Base-by-base conservation (phyloP, 64 coral and sea anemone species). In the Montipora efflorescens region DNA sequence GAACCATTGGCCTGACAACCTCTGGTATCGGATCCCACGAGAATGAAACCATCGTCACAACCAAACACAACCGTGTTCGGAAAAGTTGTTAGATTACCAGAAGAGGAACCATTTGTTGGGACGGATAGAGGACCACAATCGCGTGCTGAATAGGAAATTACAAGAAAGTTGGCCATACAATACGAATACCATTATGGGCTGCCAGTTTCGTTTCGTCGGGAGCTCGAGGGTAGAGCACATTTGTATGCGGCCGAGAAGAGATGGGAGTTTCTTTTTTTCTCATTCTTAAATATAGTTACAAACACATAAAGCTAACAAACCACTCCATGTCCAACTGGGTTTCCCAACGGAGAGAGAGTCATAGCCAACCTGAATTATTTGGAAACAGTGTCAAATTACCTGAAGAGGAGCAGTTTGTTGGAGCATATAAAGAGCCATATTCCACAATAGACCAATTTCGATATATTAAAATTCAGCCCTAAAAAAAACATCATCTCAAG, bases 41-140 rank as follows among this genome's bases (percentile, higher is more conserved):
- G 79, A 49, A 61, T 71, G 75, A 92, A 92, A 3, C 80, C 80
- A 14, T 92, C 69, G 48, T 96, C 76, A 88, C 95, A 96, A 8
- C 21, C 57, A 47, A 96, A 91, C 18, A 2, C 0, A 23, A 64
- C 10, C 47, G 1, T 77, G 74, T 78, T 94, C 23, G 67, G 92
- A 82, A 71, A 84, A 11, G 19, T 74, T 87, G 61, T 59, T n/a
- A 21, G 18, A 57, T 50, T 23, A 57, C 49, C 79, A 81, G 16
- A 4, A 68, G 64, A 68, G 64, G 64, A 68, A 13, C 13, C 64
- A n/a, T 68, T 68, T n/a, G 8, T 68, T 68, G 64, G 64, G 16
- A 68, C 16, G 18, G 64, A 13, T 68, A 68, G 18, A 68, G 9
- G 16, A 18, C 64, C 64, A 18, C 64, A 68, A 18, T 68, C 64